Base-by-base conservation (phyloP, 1,140 invertebrate species). In the Lasioglossum baleicum region DNA sequence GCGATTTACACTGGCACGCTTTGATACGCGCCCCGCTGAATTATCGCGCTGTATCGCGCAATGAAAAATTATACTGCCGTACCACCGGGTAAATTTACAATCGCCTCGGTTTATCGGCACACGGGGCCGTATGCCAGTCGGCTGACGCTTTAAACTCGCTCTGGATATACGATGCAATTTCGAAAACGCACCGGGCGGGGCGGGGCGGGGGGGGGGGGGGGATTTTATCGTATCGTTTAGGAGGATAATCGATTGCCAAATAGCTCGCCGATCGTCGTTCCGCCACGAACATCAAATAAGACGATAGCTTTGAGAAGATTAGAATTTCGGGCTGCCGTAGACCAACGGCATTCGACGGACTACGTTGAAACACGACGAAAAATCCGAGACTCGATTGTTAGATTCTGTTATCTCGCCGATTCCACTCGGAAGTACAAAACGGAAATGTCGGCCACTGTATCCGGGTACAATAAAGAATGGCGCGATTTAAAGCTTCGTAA, bases 1-100 rank as follows among this genome's bases (percentile, higher is more conserved):
- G 15, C 51, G 44, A 51, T 75, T 70, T 65, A 26, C 2, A 68
- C 8, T 6, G 15, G 10, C 20, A 7, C 35, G 51, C 4, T 70
- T 74, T 66, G 17, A 83, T 53, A 63, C 51, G 20, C 15, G 13
- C n/a, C 5, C 13, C 44, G 11, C 11, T 66, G 31, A 60, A 73
- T 83, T 82, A 73, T 58, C 60, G 61, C 26, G 26, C n/a, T 10
- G 44, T 53, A 42, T 65, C 53, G 42, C 17, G 26, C 13, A 53
- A 78, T 78, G 48, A 83, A 82, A 83, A 69, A 78, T 82, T 73
- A 58, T 58, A 69, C 72, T 2, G 64, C 40, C 48, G 17, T 44
- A 6, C 13, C n/a, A 7, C 10, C 11, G 13, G 17, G 40, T 44
- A n/a, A 35, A 82, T 83, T 66, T 81, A 76, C 53, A 67, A 82